Conservation (phyloP, 2,888 invertebrate species). For the Invenusta paracnida region DNA sequence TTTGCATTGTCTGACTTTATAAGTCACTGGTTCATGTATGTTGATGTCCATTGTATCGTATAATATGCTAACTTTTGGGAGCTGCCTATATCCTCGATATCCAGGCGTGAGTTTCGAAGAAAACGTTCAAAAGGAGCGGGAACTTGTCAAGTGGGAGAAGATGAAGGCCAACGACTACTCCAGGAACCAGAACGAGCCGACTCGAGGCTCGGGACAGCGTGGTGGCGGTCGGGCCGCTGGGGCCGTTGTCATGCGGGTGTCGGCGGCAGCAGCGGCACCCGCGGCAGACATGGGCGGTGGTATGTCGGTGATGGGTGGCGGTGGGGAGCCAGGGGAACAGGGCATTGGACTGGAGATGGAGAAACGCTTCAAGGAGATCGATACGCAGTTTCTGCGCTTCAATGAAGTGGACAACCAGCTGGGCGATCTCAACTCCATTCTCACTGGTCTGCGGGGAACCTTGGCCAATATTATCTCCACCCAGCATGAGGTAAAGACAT, state of each 20-base stretch:
- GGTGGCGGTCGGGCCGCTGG: slow-evolving; percentile 33
- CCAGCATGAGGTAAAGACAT: slow-evolving; percentile 35
- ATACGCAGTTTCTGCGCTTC: slow-evolving; percentile 38
- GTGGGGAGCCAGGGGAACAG: not conserved
- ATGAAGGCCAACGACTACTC: slow-evolving; percentile 56
- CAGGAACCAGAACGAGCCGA: slow-evolving; percentile 46
- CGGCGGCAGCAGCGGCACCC: slow-evolving; percentile 11
- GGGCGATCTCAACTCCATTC: not conserved
- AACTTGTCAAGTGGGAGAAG: slow-evolving; percentile 57
- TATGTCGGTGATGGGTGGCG: not conserved
- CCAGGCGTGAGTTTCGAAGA: slow-evolving; percentile 43
- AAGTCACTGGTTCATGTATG: no score
- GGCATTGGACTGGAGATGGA: slow-evolving; percentile 43
- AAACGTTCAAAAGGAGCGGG: slow-evolving; percentile 48
- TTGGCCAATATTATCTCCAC: not conserved
- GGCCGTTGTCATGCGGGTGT: slow-evolving; percentile 37
- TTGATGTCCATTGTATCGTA: no score
- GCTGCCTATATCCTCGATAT: no score
- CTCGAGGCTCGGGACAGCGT: slow-evolving; percentile 37
- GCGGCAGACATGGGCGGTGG: not conserved
- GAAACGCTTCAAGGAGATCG: slow-evolving; percentile 42
- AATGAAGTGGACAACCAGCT: slow-evolving; percentile 36
- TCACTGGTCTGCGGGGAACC: slow-evolving; percentile 12
- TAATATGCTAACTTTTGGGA: no score
- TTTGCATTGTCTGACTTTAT: no score